These are phyloP conservation scores for Cardiocondyla obscurior DNA, from an alignment of 1,140 invertebrate genomes.

Conservation along the genomic window DNA sequence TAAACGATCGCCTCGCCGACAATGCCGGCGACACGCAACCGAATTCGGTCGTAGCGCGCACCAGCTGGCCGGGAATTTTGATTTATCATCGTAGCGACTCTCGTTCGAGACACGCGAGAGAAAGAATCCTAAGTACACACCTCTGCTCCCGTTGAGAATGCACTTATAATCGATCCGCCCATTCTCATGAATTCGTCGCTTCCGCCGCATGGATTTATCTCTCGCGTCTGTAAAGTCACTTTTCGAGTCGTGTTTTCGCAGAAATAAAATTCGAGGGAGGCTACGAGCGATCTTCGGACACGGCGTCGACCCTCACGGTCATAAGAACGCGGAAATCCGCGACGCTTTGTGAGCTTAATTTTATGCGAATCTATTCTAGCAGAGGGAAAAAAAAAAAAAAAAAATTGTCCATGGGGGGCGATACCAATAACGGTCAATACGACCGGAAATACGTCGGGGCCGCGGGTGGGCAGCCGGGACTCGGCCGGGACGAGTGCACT, in stretches of 20 bases:
- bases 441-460: slow-evolving; percentile 35
- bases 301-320: slow-evolving; percentile 20
- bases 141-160: slow-evolving; percentile 14
- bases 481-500: slow-evolving; percentile 59
- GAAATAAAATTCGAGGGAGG: not conserved
- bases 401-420: slow-evolving; percentile 21
- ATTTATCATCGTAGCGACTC: slow-evolving; percentile 66
- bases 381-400: slow-evolving; percentile 32
- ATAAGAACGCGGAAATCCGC: slow-evolving; percentile 37
- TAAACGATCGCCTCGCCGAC: slow-evolving; percentile 64
- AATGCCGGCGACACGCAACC: slow-evolving; percentile 67
- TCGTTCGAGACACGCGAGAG: slow-evolving; percentile 38
- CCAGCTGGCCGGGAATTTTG: slow-evolving; percentile 67
- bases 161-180: slow-evolving; percentile 27
- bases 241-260: not conserved
- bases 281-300: not conserved
- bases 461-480: not conserved
- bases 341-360: slow-evolving; percentile 48
- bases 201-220: not conserved
- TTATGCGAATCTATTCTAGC: slow-evolving; percentile 6
- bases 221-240: not conserved
- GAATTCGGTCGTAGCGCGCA: slow-evolving; percentile 40
- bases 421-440: slow-evolving; percentile 60
- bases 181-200: slow-evolving; percentile 10
- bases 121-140: slow-evolving; percentile 65